phyloP scores from a whole-genome alignment of 1,140 invertebrate genomes.

The Euwallacea similis region DNA sequence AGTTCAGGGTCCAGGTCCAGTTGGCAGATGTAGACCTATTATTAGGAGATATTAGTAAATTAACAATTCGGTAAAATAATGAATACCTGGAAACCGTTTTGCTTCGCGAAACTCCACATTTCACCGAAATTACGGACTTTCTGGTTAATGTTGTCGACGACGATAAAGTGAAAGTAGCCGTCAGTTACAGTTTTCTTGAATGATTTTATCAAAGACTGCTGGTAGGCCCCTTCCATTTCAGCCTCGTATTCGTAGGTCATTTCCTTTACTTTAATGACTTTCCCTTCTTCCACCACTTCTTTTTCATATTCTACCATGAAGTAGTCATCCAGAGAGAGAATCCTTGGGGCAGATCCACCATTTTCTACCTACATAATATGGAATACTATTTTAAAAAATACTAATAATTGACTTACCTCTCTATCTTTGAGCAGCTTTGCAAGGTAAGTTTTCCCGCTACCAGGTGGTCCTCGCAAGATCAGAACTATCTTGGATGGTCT shows the following conservation, averaged over 20 bases:
- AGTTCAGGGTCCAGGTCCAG: conserved; percentile 77
- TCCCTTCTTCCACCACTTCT: conserved; percentile 75
- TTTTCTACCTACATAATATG: conserved; percentile 64
- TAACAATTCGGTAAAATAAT: conserved; percentile 8
- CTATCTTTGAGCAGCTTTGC: conserved; percentile 84
- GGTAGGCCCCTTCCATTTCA: conserved; percentile 79
- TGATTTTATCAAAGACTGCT: conserved; percentile 81
- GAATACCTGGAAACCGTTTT: conserved; percentile 83
- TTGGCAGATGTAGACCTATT: conserved; percentile 85
- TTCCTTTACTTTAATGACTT: conserved; percentile 67
- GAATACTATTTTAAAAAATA: not conserved
- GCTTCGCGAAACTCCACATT: conserved; percentile 85
- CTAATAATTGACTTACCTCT: conserved; percentile 51
- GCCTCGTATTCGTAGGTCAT: conserved; percentile 92
- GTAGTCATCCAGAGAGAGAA: conserved; percentile 94
- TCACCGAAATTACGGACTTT: conserved; percentile 81
- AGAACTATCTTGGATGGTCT: conserved; percentile 84
- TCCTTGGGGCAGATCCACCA: conserved; percentile 79
- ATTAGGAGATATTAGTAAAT: not conserved
- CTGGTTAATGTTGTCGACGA: conserved; percentile 87
- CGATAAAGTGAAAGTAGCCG: conserved; percentile 90
- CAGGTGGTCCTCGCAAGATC: conserved; percentile 86
- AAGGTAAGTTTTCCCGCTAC: conserved; percentile 86
- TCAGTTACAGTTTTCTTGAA: conserved; percentile 91
- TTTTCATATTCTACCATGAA: conserved; percentile 90